Evolutionary conservation across 1,140 invertebrate genomes (phyloP), one percentile per base, ranked within the genome.

Genomic region (Calephelis nemesis): DNA sequence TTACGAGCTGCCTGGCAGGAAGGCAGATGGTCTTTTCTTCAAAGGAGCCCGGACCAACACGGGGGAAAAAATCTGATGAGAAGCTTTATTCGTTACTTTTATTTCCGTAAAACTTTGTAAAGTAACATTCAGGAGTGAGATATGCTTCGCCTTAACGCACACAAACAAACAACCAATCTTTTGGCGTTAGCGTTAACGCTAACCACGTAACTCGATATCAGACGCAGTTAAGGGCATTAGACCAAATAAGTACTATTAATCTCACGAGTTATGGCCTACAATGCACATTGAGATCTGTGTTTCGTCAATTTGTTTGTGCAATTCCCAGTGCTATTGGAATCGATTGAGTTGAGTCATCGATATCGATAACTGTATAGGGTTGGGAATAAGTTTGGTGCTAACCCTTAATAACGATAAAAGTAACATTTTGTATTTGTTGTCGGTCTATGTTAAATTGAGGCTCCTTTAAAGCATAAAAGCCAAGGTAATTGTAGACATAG

Each of bases 191-290:
- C 30, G n/a, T 60, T 52, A 69, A 12, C 67, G 67, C 65, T 68
- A 65, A 65, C 70, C 65, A 69, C 64, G 71, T 68, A 73, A 73
- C 71, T 67, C 66, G 71, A 73, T 73, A 73, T 69, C 71, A 63
- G 67, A 30, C 64, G 65, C 67, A 68, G 70, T 71, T 70, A 70
- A 73, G 68, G 50, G 68, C 63, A 73, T 73, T 73, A 73, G 72
- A 70, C 72, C 69, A 73, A 73, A 73, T 73, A 66, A 71, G 72
- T 45, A 65, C 68, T 73, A 70, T 73, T 73, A 73, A 67, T 69
- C 65, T 58, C 65, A 58, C 70, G 72, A 73, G 67, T 68, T 73
- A 73, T 70, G 52, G 15, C 15, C 65, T 58, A 67, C 65, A 67
- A 52, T 54, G 45, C 47, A 63, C 47, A 45, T 66, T 54, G 30